Evolutionary conservation across 2,888 invertebrate genomes (phyloP).

Genomic region (Plagodis dolabraria): DNA sequence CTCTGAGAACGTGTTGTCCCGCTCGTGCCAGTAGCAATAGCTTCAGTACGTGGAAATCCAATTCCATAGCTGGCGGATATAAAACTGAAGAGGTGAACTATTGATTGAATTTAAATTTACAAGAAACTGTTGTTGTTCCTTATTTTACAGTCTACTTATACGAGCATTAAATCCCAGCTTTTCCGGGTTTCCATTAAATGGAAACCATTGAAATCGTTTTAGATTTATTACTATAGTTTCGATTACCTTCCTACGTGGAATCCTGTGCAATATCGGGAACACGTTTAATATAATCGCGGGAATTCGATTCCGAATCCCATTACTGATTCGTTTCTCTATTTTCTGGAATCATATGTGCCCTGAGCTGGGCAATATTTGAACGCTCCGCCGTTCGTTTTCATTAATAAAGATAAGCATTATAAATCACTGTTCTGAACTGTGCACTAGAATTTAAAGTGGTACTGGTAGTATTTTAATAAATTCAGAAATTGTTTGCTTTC

Average conservation of each 20-base stretch:
- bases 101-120: constrained; percentile 38
- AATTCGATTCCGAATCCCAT: constrained; percentile 41
- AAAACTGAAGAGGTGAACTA: constrained; percentile 11
- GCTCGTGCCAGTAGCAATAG: background rate
- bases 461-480: constrained; percentile 41
- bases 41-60: constrained; percentile 13
- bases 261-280: constrained; percentile 51
- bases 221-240: constrained; percentile 60
- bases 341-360: constrained; percentile 33
- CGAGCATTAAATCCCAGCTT: constrained; percentile 48
- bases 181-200: constrained; percentile 55
- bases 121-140: constrained; percentile 42
- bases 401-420: constrained; percentile 29
- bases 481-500: constrained; percentile 45
- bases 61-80: constrained; percentile 14
- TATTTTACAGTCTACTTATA: constrained; percentile 47
- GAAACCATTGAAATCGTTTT: constrained; percentile 52
- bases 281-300: constrained; percentile 48
- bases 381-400: constrained; percentile 24
- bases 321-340: constrained; percentile 37
- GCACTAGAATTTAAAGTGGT: constrained; percentile 31
- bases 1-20: no score
- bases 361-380: constrained; percentile 9
- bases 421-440: constrained; percentile 22
- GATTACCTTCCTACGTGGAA: constrained; percentile 49